Evolutionary conservation across 2,888 invertebrate genomes (phyloP).

Genomic region (Unio delphinus): DNA sequence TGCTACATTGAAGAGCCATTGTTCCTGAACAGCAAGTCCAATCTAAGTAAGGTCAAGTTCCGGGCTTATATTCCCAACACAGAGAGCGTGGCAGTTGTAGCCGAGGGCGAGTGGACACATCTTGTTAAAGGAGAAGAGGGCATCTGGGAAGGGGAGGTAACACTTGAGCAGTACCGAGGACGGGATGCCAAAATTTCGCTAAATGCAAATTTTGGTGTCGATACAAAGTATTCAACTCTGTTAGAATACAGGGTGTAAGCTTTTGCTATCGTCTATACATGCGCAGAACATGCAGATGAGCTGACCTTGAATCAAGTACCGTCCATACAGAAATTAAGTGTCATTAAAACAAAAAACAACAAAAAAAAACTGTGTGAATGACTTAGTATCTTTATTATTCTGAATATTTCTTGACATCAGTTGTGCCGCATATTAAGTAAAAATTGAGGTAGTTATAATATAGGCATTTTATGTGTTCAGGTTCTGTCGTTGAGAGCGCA

Average conservation of each 20-base stretch:
- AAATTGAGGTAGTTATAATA: too few species aligned
- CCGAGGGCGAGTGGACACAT: conserved; percentile 50
- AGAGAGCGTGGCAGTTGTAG: conserved; percentile 46
- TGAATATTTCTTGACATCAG: too few species aligned
- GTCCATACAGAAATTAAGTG: too few species aligned
- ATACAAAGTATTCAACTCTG: conserved; percentile 44
- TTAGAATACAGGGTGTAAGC: conserved; percentile 46
- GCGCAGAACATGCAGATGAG: too few species aligned
- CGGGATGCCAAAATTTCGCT: conserved; percentile 47
- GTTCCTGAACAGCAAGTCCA: conserved; percentile 30
- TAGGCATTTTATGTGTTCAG: too few species aligned
- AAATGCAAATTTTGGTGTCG: conserved; percentile 47
- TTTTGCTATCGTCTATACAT: too few species aligned
- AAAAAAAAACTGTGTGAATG: too few species aligned
- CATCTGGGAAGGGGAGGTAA: conserved; percentile 46
- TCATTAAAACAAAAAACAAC: too few species aligned
- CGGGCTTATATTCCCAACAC: conserved; percentile 45
- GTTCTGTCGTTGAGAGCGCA: too few species aligned
- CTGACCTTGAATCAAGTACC: too few species aligned
- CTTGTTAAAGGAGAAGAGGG: conserved; percentile 34
- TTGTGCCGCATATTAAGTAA: too few species aligned
- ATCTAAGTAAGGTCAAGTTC: conserved; percentile 38
- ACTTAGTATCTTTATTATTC: too few species aligned
- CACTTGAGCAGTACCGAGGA: conserved; percentile 42
- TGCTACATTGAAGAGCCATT: conserved; percentile 50